phyloP scores from a whole-genome alignment of 1,140 invertebrate genomes.

The Thaumetopoea pityocampa region DNA sequence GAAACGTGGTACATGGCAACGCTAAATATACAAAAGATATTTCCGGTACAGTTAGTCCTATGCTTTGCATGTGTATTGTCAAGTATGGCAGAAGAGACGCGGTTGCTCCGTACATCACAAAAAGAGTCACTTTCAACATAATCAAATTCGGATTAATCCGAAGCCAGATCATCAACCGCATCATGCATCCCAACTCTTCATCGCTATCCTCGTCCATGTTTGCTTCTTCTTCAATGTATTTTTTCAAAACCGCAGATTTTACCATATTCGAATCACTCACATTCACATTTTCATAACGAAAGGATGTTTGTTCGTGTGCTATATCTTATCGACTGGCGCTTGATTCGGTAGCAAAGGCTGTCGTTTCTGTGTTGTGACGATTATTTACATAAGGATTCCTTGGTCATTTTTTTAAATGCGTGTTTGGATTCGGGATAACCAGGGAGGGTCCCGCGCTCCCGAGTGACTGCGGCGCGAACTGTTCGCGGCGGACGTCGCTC shows the following conservation, averaged over 20 bases:
- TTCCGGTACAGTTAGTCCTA: slow-evolving; percentile 89
- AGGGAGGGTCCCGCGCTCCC: slow-evolving; percentile 55
- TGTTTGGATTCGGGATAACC: slow-evolving; percentile 43
- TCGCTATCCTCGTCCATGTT: slow-evolving; percentile 55
- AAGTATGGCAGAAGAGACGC: slow-evolving; percentile 88
- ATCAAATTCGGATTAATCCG: slow-evolving; percentile 84
- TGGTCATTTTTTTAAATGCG: slow-evolving; percentile 13
- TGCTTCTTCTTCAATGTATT: slow-evolving; percentile 56
- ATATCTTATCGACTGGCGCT: slow-evolving; percentile 70
- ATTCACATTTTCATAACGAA: slow-evolving; percentile 48
- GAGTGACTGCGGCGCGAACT: slow-evolving; percentile 52
- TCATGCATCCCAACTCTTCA: slow-evolving; percentile 37
- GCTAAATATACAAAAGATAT: slow-evolving; percentile 90
- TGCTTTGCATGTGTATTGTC: slow-evolving; percentile 91
- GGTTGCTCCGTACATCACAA: slow-evolving; percentile 88
- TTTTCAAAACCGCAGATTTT: slow-evolving; percentile 55
- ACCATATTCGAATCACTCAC: slow-evolving; percentile 39
- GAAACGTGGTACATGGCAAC: slow-evolving; percentile 87
- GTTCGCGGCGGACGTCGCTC: slow-evolving; percentile 52
- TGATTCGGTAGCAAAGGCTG: slow-evolving; percentile 39
- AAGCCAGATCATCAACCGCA: slow-evolving; percentile 47
- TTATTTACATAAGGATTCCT: slow-evolving; percentile 56
- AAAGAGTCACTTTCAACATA: slow-evolving; percentile 87
- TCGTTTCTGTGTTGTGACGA: slow-evolving; percentile 34
- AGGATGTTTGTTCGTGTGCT: slow-evolving; percentile 42